Conservation (phyloP, 2,797 vertebrate species). For the Austrolebias charrua region DNA sequence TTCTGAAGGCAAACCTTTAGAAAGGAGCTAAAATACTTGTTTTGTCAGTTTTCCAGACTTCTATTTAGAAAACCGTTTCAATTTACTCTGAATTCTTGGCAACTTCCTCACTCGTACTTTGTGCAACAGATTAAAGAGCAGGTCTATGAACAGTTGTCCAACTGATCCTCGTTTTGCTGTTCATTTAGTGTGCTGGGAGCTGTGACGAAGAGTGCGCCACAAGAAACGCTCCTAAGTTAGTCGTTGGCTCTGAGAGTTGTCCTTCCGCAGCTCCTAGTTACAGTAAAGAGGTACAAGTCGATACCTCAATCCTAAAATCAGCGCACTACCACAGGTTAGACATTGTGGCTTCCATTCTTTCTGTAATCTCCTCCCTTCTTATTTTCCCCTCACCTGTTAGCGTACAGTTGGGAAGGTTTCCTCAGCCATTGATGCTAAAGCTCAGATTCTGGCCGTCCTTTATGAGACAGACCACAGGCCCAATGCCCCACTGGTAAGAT, state of each 20-base stretch:
- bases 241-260: conserved; percentile 63
- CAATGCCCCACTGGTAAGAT: conserved; percentile 87
- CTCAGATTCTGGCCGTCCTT: conserved; percentile 92
- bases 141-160: background rate
- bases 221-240: conserved; percentile 33
- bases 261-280: conserved; percentile 56
- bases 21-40: too few species aligned
- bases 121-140: too few species aligned
- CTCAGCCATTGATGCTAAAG: conserved; percentile 87
- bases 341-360: background rate
- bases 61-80: background rate
- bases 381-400: conserved; percentile 66
- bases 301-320: background rate
- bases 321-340: background rate
- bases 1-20: too few species aligned
- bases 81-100: background rate
- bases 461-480: conserved; percentile 96
- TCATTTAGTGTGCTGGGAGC: conserved; percentile 47
- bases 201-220: conserved; percentile 15
- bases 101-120: too few species aligned
- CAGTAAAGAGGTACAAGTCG: conserved; percentile 67
- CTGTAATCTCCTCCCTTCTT: background rate
- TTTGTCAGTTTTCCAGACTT: too few species aligned
- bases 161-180: conserved; percentile 35
- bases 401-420: conserved; percentile 93